Conservation (phyloP, 2,888 invertebrate genomes). For the Frankliniella fusca region DNA sequence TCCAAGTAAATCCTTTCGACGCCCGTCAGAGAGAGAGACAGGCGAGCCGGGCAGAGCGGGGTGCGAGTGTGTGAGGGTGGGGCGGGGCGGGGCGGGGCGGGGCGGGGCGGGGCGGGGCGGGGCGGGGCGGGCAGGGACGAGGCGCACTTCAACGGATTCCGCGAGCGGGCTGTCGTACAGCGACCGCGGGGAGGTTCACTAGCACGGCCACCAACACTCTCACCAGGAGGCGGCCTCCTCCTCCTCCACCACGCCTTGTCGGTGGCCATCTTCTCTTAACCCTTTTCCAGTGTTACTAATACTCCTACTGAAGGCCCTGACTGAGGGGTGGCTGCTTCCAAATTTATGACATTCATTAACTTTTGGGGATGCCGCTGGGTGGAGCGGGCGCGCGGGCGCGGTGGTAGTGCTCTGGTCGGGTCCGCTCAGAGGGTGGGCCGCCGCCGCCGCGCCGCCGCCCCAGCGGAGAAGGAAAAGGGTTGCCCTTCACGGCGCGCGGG, state of each 20-base stretch:
- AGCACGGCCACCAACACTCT: too few relatives aligned
- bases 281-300: conserved; percentile 22
- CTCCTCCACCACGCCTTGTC: background rate
- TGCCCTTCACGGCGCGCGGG: background rate
- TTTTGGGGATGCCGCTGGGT: background rate
- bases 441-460: background rate
- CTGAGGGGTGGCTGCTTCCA: conserved; percentile 21
- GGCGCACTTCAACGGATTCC: background rate
- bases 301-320: conserved; percentile 25
- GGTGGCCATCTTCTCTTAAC: conserved; percentile 20
- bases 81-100: background rate
- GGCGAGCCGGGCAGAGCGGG: too few relatives aligned
- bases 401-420: background rate
- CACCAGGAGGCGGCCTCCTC: too few relatives aligned
- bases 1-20: background rate
- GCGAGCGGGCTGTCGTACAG: too few relatives aligned
- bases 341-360: conserved; percentile 27
- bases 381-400: background rate
- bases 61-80: background rate
- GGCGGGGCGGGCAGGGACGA: background rate
- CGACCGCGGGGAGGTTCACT: too few relatives aligned
- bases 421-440: background rate
- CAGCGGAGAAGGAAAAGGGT: background rate
- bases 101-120: background rate
- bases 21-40: too few relatives aligned